Percentiles rank a stretch among this genome's conserved stretches.
phyloP scores from a whole-genome alignment of 2,888 invertebrate genomes.

The Drosophila dives region DNA sequence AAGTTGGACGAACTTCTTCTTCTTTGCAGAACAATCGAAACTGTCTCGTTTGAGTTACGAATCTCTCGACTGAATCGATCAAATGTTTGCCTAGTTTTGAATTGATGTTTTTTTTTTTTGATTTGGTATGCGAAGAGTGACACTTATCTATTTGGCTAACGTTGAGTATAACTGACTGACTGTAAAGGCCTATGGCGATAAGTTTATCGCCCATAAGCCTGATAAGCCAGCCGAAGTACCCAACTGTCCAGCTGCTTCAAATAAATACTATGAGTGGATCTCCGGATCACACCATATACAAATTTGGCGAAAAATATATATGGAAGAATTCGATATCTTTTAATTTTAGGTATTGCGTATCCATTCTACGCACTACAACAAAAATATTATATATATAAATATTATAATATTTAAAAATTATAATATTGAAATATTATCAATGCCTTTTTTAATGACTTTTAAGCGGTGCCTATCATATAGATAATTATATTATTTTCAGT shows the following conservation, averaged over 20 bases:
- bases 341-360: too few species aligned
- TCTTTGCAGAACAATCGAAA: slow-evolving; percentile 68
- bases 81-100: slow-evolving; percentile 33
- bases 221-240: slow-evolving; percentile 66
- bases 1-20: slow-evolving; percentile 31
- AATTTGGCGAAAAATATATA: slow-evolving; percentile 12
- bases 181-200: slow-evolving; percentile 35
- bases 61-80: slow-evolving; percentile 13
- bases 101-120: slow-evolving; percentile 12
- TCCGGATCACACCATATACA: slow-evolving; percentile 3
- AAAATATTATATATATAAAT: too few species aligned
- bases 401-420: too few species aligned
- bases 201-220: slow-evolving; percentile 70
- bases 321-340: too few species aligned
- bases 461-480: not conserved
- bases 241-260: slow-evolving; percentile 24
- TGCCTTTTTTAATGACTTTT: not conserved
- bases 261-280: slow-evolving; percentile 46
- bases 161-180: slow-evolving; percentile 12
- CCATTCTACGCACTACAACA: too few species aligned
- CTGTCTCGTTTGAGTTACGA: slow-evolving; percentile 45
- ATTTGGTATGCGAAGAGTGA: slow-evolving; percentile 58
- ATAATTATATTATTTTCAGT: not conserved
- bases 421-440: too few species aligned
- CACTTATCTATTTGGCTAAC: slow-evolving; percentile 70